phyloP scores from a whole-genome alignment of 2,113 vertebrate species.

The Ceyx melanurus region DNA sequence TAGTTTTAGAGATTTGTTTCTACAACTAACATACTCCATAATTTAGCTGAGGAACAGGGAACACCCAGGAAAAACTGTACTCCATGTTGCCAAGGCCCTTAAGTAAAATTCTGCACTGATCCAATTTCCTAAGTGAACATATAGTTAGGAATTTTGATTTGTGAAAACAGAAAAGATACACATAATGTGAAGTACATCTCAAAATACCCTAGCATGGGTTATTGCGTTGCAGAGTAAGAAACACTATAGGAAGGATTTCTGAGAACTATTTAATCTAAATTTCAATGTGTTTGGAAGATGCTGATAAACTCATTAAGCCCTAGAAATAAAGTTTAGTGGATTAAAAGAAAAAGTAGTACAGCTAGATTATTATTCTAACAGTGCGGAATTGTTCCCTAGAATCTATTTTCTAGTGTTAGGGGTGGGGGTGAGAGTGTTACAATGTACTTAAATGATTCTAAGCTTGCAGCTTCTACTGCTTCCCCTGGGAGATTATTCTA shows the following conservation, averaged over 20 bases:
- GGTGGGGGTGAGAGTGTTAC: not conserved
- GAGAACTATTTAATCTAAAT: not conserved
- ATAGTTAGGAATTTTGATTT: not conserved
- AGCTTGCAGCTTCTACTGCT: constrained; percentile 19
- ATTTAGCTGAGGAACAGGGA: not conserved
- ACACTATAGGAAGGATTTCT: not conserved
- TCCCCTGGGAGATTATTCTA: not conserved
- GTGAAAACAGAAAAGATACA: not conserved
- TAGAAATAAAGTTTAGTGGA: constrained; percentile 5
- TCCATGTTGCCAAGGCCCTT: not conserved
- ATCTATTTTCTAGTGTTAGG: not conserved
- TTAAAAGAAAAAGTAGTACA: not conserved
- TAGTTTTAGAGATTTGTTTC: not conserved
- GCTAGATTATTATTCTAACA: not conserved
- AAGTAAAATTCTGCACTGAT: not conserved
- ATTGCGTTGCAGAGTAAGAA: not conserved
- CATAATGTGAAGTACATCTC: not conserved
- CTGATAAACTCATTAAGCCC: not conserved
- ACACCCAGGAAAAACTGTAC: not conserved
- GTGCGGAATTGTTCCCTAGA: not conserved
- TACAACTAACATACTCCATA: not conserved
- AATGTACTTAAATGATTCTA: constrained; percentile 17
- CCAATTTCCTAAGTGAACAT: not conserved
- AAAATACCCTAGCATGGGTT: not conserved
- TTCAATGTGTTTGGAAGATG: not conserved